Evolutionary conservation across 2,888 invertebrate species (phyloP).

Genomic region (Drosophila borborema): DNA sequence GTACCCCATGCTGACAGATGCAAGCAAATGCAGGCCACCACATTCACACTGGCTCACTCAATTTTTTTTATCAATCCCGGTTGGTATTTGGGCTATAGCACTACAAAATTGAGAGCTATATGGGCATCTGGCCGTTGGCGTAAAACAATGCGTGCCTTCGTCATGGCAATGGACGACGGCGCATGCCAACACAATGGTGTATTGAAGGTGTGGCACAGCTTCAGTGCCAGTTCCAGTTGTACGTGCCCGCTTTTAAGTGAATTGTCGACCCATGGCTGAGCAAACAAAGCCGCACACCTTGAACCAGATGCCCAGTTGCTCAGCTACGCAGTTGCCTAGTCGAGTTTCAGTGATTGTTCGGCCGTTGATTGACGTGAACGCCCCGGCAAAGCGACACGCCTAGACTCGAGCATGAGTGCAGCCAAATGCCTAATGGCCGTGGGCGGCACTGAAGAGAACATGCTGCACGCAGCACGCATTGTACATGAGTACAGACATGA

Average conservation of each 20-base stretch:
- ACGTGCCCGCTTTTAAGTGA: constrained; percentile 67
- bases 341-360: constrained; percentile 35
- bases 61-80: constrained; percentile 1
- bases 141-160: constrained; percentile 35
- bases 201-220: constrained; percentile 3
- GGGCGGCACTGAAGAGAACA: constrained; percentile 6
- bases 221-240: constrained; percentile 22
- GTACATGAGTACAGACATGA: constrained; percentile 9
- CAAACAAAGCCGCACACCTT: constrained; percentile 66
- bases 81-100: constrained; percentile 42
- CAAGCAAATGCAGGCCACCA: not conserved
- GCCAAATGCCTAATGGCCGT: constrained; percentile 59
- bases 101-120: constrained; percentile 47
- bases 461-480: constrained; percentile 23
- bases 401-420: constrained; percentile 35
- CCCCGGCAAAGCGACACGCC: constrained; percentile 53
- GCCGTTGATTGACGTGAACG: constrained; percentile 52
- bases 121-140: constrained; percentile 28
- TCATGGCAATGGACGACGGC: constrained; percentile 2
- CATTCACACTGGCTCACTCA: not conserved
- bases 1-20: not conserved
- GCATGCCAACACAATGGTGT: not conserved
- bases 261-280: constrained; percentile 58
- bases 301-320: constrained; percentile 10
- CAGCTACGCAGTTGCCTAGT: not conserved